Evolutionary conservation across 1,140 invertebrate species (phyloP), one percentile per base, ranked within the genome.

Genomic region (Samia ricini): DNA sequence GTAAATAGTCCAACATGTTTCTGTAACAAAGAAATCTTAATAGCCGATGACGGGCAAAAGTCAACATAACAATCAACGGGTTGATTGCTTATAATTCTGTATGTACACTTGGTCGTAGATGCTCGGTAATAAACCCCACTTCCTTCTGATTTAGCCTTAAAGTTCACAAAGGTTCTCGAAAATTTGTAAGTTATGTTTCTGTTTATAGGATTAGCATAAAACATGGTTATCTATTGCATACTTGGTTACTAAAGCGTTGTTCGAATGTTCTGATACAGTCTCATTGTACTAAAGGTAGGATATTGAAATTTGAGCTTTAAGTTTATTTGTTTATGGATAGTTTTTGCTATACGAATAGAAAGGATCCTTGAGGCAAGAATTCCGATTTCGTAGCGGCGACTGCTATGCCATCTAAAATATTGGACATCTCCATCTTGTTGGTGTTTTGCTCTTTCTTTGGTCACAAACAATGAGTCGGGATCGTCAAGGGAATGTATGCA

Each of bases 341-440:
- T 66, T 76, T 82, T 81, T 56, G 65, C 56, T 21, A 61, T 64
- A 23, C 50, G 26, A 23, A 52, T 58, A 58, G 52, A 50, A 68
- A 67, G 77, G 80, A 88, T 87, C 76, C 79, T 79, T 76, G 77
- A 74, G 72, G 65, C 64, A 77, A 79, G 84, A 89, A 89, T 89
- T 82, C 74, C 79, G 82, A 82, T 77, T 82, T 79, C 85, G 85
- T 85, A 79, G 79, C 83, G 77, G 75, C 83, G 76, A 85, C 79
- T 89, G 86, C 85, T 87, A 87, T 89, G 87, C 87, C 83, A 89
- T 88, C 87, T 89, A 85, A 89, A 89, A 89, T 89, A 89, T 89
- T 89, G 83, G 87, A 89, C 83, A 89, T 87, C 85, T 88, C 85
- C 85, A 89, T 89, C 85, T 89, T 77, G 76, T 79, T 79, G 75